These are phyloP conservation scores for Gracilinanus agilis DNA, from an alignment of 2,113 vertebrate genomes.

Conservation along the genomic window DNA sequence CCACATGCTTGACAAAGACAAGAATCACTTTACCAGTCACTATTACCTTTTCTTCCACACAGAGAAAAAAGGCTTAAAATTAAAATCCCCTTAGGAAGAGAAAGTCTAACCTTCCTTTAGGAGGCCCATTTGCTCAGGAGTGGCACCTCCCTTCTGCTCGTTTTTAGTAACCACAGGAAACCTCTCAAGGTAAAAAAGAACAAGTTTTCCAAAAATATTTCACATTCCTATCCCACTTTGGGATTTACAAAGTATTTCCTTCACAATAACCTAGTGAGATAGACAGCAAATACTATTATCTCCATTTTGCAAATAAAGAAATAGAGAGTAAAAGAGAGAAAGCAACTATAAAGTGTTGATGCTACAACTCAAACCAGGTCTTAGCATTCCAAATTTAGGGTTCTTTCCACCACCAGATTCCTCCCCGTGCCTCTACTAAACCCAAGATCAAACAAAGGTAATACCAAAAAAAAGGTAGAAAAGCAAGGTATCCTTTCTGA, in stretches of 20 bases:
- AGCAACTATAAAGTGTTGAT: background rate
- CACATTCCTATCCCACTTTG: background rate
- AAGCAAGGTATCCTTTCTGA: background rate
- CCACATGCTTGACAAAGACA: background rate
- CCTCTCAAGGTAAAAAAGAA: background rate
- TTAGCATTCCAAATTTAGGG: background rate
- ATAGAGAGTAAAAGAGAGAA: background rate
- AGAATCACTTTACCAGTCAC: background rate
- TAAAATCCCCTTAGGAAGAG: background rate
- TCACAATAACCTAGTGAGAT: background rate
- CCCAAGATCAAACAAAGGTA: background rate
- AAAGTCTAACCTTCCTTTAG: background rate
- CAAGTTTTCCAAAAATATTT: background rate
- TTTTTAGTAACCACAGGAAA: background rate
- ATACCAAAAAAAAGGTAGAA: background rate
- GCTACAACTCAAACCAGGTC: background rate
- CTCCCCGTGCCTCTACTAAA: background rate
- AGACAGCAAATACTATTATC: background rate
- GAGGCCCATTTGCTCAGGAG: background rate
- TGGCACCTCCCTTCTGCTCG: background rate
- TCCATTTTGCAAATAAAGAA: background rate
- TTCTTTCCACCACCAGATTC: background rate
- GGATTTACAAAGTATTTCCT: background rate
- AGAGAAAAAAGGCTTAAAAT: background rate
- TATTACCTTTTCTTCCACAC: background rate